phyloP scores from a whole-genome alignment of 2,113 vertebrate genomes.

The Pangasianodon gigas region DNA sequence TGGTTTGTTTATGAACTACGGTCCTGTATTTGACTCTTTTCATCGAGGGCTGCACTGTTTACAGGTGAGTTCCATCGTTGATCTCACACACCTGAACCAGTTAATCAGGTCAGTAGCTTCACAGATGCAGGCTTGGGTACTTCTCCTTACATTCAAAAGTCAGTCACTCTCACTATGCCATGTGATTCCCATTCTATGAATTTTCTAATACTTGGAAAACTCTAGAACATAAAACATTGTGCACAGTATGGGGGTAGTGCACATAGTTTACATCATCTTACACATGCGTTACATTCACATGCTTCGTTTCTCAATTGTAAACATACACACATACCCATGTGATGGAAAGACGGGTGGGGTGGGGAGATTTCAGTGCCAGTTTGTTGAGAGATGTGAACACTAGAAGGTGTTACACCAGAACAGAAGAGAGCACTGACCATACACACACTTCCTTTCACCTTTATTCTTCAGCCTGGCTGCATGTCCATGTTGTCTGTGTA shows the following conservation, averaged over 20 bases:
- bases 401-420: slow-evolving; percentile 58
- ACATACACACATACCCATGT: slow-evolving; percentile 28
- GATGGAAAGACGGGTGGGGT: slow-evolving; percentile 4
- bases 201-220: neutral
- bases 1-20: neutral
- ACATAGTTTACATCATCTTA: neutral
- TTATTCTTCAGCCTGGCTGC: neutral
- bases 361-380: neutral
- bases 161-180: no score
- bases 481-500: neutral
- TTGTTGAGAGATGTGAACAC: slow-evolving; percentile 53
- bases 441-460: neutral
- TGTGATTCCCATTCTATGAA: neutral
- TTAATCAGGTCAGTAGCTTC: slow-evolving; percentile 22
- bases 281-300: neutral
- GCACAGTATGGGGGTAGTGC: neutral
- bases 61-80: neutral
- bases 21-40: neutral
- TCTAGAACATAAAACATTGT: neutral
- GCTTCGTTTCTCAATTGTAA: neutral
- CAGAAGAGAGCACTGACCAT: slow-evolving; percentile 52
- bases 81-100: slow-evolving; percentile 12
- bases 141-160: neutral
- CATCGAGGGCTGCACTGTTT: neutral
- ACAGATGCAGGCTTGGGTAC: neutral